Evolutionary conservation across 1,140 invertebrate genomes (phyloP).

Genomic region (Diorhabda elongata): DNA sequence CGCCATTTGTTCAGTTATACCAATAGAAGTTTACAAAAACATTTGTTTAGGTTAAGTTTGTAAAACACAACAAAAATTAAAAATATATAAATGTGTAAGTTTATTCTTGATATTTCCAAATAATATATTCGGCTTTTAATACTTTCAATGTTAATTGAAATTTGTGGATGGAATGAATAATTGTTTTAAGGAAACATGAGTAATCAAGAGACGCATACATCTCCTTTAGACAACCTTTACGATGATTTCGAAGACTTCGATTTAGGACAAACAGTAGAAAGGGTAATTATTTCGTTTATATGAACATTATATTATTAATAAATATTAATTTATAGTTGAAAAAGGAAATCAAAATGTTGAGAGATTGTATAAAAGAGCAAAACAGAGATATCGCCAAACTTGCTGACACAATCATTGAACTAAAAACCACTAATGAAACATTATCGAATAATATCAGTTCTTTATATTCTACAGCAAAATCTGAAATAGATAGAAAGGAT

Average conservation of each 20-base stretch:
- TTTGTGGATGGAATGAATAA: too few relatives aligned
- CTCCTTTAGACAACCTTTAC: conserved; percentile 3
- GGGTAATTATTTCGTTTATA: conserved; percentile 11
- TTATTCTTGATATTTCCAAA: too few relatives aligned
- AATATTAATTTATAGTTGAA: conserved; percentile 20
- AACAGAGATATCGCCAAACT: conserved; percentile 24
- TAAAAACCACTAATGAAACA: conserved; percentile 17
- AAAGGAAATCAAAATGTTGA: conserved; percentile 43
- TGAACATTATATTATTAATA: neutral
- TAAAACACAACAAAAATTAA: too few relatives aligned
- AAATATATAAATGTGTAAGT: too few relatives aligned
- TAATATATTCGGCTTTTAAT: too few relatives aligned
- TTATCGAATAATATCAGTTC: conserved; percentile 44
- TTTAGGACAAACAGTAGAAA: conserved; percentile 10
- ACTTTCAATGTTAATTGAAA: too few relatives aligned
- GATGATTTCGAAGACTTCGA: conserved; percentile 7
- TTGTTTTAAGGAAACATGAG: too few relatives aligned
- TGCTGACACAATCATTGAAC: conserved; percentile 4
- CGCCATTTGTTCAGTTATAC: too few relatives aligned
- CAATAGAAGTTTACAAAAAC: too few relatives aligned
- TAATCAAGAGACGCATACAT: too few relatives aligned
- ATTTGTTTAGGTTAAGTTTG: too few relatives aligned
- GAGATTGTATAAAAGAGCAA: conserved; percentile 13
- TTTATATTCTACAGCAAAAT: conserved; percentile 49
- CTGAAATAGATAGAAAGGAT: conserved; percentile 51